Evolutionary conservation across 2,113 vertebrate genomes (phyloP).

Genomic region (Sceloporus tristichus): DNA sequence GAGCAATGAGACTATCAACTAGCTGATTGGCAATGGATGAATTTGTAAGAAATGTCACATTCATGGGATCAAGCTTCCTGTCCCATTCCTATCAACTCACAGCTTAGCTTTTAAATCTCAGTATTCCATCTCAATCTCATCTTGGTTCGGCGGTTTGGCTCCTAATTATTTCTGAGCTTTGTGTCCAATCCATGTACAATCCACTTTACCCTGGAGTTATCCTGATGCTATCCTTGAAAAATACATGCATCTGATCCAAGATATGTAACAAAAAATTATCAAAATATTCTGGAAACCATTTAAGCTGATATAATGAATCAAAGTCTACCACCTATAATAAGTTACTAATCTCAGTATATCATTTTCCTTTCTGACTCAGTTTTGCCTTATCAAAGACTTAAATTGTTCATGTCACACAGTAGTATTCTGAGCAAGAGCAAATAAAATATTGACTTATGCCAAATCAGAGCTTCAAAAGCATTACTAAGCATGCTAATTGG

Average conservation of each 20-base stretch:
- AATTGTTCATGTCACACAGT: not conserved
- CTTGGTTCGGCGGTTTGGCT: not conserved
- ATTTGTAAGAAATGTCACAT: constrained; percentile 9
- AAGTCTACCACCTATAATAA: not conserved
- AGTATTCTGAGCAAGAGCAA: not conserved
- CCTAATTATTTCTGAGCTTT: not conserved
- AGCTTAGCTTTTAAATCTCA: not conserved
- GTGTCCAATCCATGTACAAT: not conserved
- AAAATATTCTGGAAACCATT: not conserved
- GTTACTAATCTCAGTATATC: not conserved
- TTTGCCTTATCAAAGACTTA: not conserved
- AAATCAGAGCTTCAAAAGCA: not conserved
- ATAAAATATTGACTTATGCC: not conserved
- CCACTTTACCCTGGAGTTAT: not conserved
- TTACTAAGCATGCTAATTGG: no score
- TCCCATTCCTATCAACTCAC: not conserved
- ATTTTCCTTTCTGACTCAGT: not conserved
- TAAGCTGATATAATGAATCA: not conserved
- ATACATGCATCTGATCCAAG: not conserved
- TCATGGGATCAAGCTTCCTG: not conserved
- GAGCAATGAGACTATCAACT: constrained; percentile 50
- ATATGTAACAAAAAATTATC: not conserved
- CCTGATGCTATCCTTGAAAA: not conserved
- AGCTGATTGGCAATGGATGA: constrained; percentile 35
- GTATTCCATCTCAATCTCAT: no score